Evolutionary conservation across 1,140 invertebrate genomes (phyloP).

Genomic region (Procambarus clarkii): DNA sequence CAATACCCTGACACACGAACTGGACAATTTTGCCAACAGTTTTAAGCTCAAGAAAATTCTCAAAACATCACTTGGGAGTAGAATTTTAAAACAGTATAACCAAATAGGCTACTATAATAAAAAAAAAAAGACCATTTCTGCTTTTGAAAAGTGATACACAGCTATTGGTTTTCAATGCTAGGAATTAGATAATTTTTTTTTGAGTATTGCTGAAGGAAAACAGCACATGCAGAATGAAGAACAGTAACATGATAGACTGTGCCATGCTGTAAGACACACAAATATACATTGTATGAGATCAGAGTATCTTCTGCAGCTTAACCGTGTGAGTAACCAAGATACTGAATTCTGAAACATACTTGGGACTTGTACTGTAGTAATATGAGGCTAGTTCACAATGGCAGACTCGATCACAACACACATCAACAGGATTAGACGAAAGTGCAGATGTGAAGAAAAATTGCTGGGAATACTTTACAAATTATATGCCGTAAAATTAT

Average conservation of each 20-base stretch:
- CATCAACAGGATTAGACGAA: background rate
- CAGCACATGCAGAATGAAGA: constrained; percentile 8
- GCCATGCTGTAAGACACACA: constrained; percentile 15
- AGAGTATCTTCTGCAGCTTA: constrained; percentile 24
- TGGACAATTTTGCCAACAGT: background rate
- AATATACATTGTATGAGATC: constrained; percentile 45
- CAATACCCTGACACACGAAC: background rate
- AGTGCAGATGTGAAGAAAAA: background rate
- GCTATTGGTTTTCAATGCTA: constrained; percentile 3
- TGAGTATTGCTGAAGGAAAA: constrained; percentile 26
- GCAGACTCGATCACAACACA: background rate
- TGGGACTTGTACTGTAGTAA: background rate
- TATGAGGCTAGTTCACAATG: background rate
- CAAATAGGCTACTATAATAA: background rate
- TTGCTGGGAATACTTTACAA: background rate
- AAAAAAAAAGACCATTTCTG: background rate
- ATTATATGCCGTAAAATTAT: no score
- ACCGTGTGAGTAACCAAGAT: constrained; percentile 1
- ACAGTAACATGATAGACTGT: background rate
- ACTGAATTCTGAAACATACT: constrained; percentile 21
- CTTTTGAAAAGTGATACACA: background rate
- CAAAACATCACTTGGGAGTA: background rate
- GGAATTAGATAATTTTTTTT: constrained; percentile 5
- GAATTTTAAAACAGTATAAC: background rate
- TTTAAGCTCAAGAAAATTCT: background rate